Evolutionary conservation across 2,888 invertebrate species (phyloP), one percentile per base, ranked within the genome.

Genomic region (Apoda limacodes): DNA sequence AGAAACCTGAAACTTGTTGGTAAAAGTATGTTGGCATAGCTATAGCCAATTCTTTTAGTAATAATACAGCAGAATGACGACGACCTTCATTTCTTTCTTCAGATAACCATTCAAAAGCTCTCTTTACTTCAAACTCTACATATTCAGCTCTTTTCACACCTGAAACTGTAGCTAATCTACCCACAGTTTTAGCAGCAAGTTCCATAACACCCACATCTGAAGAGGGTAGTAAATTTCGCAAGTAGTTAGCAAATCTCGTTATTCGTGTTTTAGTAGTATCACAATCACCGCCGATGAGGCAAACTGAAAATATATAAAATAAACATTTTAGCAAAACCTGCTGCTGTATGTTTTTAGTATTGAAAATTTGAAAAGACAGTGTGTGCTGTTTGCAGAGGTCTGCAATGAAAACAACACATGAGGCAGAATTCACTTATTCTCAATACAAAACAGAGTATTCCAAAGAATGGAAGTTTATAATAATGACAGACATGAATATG

Each of bases 1-100:
- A 97, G 66, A 95, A 95, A 10, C 90, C 90, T 9, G 93, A 91
- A 1, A 95, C 93, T 78, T 94, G 94, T 62, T 95, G 95, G 59
- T 93, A 98, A 67, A 99, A 99, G 63, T 97, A 96, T 5, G 98
- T 98, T 0, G 98, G 98, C 83, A 97, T 94, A 6, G 93, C 93
- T 17, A 94, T 88, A 3, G 98, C 98, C 26, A 99, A 74, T 74
- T 99, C 98, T 50, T 94, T 88, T 7, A 98, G 72, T 9, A 98
- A 88, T 26, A 98, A 81, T 2, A 97, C 95, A 7, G 96, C 96
- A 7, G 95, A 95, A 66, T 94, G 93, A 27, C 95, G 84, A 59
- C 94, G 90, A 2, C 93, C 91, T 82, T 98, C 97, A 63, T 94
- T 88, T 45, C 95, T 83, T 52, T 95, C 96, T 28, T 91, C 92